Evolutionary conservation across 2,113 vertebrate genomes (phyloP).

Genomic region (Paralichthys olivaceus): DNA sequence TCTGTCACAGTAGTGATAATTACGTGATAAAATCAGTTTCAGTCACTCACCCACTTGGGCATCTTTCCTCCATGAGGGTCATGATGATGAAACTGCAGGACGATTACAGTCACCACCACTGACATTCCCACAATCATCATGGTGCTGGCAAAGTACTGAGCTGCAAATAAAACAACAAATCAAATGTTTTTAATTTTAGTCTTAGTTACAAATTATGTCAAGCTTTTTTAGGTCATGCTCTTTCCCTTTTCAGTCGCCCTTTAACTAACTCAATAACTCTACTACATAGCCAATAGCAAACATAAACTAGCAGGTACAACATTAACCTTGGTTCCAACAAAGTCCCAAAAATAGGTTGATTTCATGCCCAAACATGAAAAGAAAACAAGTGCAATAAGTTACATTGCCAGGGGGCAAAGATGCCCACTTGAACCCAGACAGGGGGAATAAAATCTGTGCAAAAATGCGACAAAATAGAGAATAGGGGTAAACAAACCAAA

Average conservation of each 20-base stretch:
- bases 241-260: background rate
- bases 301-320: conserved; percentile 22
- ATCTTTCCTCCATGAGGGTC: conserved; percentile 93
- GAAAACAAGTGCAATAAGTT: conserved; percentile 14
- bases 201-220: background rate
- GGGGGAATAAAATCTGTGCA: conserved; percentile 16
- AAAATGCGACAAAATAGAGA: conserved; percentile 31
- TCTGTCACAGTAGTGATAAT: background rate
- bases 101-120: conserved; percentile 91
- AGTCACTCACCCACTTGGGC: conserved; percentile 89
- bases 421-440: conserved; percentile 27
- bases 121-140: conserved; percentile 95
- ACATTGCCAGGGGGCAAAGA: conserved; percentile 32
- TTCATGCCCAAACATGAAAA: conserved; percentile 54
- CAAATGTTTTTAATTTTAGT: conserved; percentile 2
- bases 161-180: conserved; percentile 69
- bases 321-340: conserved; percentile 5
- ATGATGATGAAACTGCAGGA: conserved; percentile 93
- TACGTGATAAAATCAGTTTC: background rate
- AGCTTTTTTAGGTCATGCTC: background rate
- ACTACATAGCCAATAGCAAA: conserved; percentile 7
- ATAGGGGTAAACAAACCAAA: conserved; percentile 36
- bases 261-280: background rate
- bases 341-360: conserved; percentile 32
- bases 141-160: conserved; percentile 93